phyloP scores from a whole-genome alignment of 2,113 vertebrate genomes.

The Probosciger aterrimus region DNA sequence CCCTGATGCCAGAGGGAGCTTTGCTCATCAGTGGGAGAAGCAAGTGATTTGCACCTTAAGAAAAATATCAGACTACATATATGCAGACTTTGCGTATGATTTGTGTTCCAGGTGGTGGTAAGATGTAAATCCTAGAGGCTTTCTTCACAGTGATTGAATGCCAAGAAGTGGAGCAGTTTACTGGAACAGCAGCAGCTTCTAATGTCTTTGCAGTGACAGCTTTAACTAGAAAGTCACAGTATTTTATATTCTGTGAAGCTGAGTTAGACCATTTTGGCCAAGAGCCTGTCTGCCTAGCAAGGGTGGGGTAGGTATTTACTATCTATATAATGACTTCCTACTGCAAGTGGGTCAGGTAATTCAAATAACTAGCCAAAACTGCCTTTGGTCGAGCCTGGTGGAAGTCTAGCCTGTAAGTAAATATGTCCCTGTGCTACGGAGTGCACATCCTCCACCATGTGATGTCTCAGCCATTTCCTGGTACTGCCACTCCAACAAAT shows the following conservation, averaged over 20 bases:
- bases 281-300: slow-evolving; percentile 36
- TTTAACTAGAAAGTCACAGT: not conserved
- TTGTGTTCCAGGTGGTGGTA: slow-evolving; percentile 8
- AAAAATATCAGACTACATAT: not conserved
- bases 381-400: slow-evolving; percentile 40
- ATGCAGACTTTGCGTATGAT: not conserved
- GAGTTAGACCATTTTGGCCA: slow-evolving; percentile 37
- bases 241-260: slow-evolving; percentile 12
- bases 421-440: slow-evolving; percentile 7
- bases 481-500: slow-evolving; percentile 51
- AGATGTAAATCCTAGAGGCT: slow-evolving; percentile 31
- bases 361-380: not conserved
- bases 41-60: not conserved
- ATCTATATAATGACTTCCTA: slow-evolving; percentile 50
- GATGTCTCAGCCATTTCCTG: slow-evolving; percentile 59
- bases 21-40: not conserved
- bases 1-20: not conserved
- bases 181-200: slow-evolving; percentile 37
- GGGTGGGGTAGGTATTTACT: slow-evolving; percentile 52
- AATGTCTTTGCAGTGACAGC: slow-evolving; percentile 8
- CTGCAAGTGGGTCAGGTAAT: slow-evolving; percentile 55
- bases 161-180: slow-evolving; percentile 25
- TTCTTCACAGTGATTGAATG: not conserved
- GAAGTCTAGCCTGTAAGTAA: slow-evolving; percentile 59
- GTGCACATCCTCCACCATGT: slow-evolving; percentile 26